These are phyloP conservation scores for Eurois occulta DNA, from an alignment of 2,888 invertebrate species.

Conservation along the genomic window DNA sequence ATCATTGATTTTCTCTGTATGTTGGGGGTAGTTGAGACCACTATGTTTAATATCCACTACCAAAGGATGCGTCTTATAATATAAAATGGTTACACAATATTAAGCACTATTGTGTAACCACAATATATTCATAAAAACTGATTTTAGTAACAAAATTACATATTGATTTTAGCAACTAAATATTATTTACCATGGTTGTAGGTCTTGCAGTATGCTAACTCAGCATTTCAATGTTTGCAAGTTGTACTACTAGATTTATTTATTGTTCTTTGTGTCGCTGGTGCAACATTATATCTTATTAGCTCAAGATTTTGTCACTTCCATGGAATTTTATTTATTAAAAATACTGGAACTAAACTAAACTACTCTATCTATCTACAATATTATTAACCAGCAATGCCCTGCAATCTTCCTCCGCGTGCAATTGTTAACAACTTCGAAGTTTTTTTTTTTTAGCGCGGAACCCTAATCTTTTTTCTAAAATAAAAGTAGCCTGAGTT, in stretches of 20 bases:
- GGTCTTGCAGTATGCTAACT: not conserved
- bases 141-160: not conserved
- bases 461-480: not conserved
- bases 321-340: not conserved
- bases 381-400: no score
- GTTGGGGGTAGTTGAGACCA: not conserved
- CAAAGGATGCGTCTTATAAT: not conserved
- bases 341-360: not conserved
- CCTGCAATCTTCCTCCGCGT: no score
- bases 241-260: not conserved
- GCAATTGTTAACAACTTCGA: no score
- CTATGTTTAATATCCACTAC: not conserved
- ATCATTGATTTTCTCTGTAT: slow-evolving; percentile 16
- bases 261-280: not conserved
- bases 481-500: no score
- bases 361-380: not conserved
- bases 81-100: not conserved
- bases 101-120: no score
- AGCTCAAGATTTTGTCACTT: no score
- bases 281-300: not conserved
- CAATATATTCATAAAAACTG: not conserved
- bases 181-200: not conserved
- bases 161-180: not conserved
- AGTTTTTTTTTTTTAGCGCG: no score
- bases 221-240: not conserved